phyloP scores from a whole-genome alignment of 1,140 invertebrate species.

The Euura lappo region DNA sequence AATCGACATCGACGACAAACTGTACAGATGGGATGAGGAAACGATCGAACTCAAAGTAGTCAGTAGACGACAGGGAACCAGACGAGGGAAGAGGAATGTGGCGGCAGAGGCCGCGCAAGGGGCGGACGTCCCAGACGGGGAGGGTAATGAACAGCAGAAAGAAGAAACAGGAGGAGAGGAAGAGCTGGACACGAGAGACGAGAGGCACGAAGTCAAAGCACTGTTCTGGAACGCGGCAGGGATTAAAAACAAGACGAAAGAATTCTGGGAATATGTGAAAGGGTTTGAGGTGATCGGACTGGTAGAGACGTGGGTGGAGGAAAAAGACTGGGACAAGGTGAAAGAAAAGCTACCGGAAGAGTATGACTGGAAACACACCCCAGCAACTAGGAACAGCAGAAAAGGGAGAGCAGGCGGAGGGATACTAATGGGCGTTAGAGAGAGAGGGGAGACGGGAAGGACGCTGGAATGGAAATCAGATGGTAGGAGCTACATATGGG shows the following conservation, averaged over 20 bases:
- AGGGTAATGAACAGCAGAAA: neutral
- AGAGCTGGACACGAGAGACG: neutral
- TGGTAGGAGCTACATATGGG: no score
- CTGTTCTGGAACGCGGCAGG: conserved; percentile 26
- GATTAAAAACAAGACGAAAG: conserved; percentile 14
- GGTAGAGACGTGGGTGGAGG: conserved; percentile 31
- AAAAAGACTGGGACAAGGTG: conserved; percentile 23
- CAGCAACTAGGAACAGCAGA: conserved; percentile 19
- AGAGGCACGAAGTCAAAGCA: neutral
- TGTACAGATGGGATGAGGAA: no score
- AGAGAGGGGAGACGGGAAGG: no score
- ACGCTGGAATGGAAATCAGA: no score
- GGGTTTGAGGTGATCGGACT: conserved; percentile 24
- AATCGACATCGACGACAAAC: no score
- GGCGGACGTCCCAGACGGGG: neutral
- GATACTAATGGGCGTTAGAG: no score
- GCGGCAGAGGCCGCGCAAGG: conserved; percentile 6
- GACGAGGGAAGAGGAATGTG: conserved; percentile 1
- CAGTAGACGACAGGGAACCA: neutral
- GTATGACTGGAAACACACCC: conserved; percentile 18
- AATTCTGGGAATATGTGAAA: conserved; percentile 29
- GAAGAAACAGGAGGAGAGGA: neutral
- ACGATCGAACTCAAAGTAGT: no score
- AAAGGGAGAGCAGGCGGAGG: conserved; percentile 27
- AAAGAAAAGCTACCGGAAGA: conserved; percentile 15